phyloP scores from a whole-genome alignment of 2,888 invertebrate genomes.

The Cryptus viduatorius region DNA sequence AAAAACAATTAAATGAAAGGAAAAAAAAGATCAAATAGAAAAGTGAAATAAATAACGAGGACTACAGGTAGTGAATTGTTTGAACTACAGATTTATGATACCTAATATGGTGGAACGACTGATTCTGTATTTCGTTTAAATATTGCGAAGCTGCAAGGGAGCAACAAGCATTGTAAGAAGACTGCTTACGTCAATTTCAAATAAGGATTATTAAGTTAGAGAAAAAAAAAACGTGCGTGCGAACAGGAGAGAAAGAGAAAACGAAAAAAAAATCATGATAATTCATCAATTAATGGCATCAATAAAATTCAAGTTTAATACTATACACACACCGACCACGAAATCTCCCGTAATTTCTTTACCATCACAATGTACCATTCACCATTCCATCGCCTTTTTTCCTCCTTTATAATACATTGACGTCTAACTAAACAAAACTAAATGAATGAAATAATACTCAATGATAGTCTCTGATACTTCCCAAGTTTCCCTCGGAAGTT shows the following conservation, averaged over 20 bases:
- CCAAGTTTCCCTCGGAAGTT: too few species aligned
- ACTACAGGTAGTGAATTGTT: conserved; percentile 56
- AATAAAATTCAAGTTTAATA: conserved; percentile 81
- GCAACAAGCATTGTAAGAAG: conserved; percentile 84
- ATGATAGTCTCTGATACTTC: too few species aligned
- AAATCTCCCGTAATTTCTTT: conserved; percentile 47
- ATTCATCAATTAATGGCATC: conserved; percentile 77
- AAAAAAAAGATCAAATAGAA: conserved; percentile 36
- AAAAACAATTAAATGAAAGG: conserved; percentile 24
- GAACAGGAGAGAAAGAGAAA: conserved; percentile 22
- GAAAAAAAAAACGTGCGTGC: conserved; percentile 37
- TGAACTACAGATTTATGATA: conserved; percentile 65
- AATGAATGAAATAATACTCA: too few species aligned
- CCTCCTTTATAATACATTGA: too few species aligned
- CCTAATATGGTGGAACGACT: conserved; percentile 76
- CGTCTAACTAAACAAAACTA: too few species aligned
- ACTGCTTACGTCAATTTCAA: conserved; percentile 84
- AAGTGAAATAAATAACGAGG: conserved; percentile 47
- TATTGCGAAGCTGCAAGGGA: conserved; percentile 80
- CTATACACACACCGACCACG: conserved; percentile 65
- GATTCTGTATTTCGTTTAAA: conserved; percentile 79
- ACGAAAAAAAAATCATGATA: conserved; percentile 65
- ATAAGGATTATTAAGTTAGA: conserved; percentile 80
- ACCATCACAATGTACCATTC: conserved; percentile 28
- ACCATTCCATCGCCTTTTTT: too few species aligned